phyloP scores from a whole-genome alignment of 2,113 vertebrate species.

The Nannospalax galili region DNA sequence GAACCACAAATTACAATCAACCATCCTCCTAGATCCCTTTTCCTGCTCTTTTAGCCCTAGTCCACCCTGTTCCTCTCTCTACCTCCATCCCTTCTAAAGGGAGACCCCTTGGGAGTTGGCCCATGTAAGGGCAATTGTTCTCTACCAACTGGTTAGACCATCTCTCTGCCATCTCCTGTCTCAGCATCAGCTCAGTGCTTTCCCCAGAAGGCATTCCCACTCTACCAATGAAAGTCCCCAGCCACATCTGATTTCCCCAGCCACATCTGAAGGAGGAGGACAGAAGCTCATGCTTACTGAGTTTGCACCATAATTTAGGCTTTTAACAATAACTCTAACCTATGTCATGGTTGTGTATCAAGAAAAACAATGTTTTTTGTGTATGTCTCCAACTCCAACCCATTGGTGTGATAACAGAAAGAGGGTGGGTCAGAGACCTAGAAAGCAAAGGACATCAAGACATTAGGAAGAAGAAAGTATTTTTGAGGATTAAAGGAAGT shows the following conservation, averaged over 20 bases:
- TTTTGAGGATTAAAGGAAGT: background rate
- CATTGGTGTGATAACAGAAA: background rate
- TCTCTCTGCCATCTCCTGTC: too few relatives aligned
- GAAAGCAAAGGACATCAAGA: background rate
- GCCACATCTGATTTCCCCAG: background rate
- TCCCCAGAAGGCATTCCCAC: background rate
- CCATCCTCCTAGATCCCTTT: rapidly evolving
- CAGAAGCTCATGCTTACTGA: background rate
- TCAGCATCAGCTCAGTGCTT: background rate
- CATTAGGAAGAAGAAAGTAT: background rate
- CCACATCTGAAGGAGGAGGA: background rate
- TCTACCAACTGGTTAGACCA: background rate
- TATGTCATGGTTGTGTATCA: background rate
- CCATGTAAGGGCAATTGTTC: background rate
- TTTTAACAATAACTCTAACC: background rate
- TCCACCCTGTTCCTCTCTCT: too few relatives aligned
- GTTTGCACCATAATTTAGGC: background rate
- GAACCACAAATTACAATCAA: background rate
- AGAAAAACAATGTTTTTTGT: background rate
- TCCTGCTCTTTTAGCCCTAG: background rate
- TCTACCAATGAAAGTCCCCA: background rate
- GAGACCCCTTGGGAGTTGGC: background rate
- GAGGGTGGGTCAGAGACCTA: background rate
- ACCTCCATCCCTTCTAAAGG: background rate
- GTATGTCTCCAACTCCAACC: background rate